Base-by-base conservation (phyloP, 2,888 invertebrate species). In the Synergus laeviventris region DNA sequence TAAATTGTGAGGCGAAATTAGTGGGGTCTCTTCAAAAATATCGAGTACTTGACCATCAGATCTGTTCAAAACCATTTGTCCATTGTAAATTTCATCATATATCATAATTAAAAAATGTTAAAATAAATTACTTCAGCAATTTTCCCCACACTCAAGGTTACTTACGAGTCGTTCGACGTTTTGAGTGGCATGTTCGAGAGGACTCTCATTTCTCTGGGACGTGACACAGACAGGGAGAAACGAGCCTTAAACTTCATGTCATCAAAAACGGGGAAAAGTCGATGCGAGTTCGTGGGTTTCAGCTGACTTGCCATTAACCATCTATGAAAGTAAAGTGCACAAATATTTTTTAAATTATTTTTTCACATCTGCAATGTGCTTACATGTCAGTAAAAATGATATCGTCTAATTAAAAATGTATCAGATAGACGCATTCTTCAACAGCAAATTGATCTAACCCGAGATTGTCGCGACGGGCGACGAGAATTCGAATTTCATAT, bases 221-320 rank as follows among this genome's bases (percentile, higher is more conserved):
- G 93, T 2, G 94, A 94, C 31, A 96, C 93, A 74, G 94, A 95
- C 85, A 96, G 93, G 86, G 94, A 94, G 89, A 96, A 96, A 81
- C 92, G 93, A 16, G 96, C 95, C 91, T 96, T 96, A 87, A 95
- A 94, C 14, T 93, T 93, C 0, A 95, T 95, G 86, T 96, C 96
- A 86, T 96, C 96, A 87, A 96, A 87, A 45, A 85, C 73, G 0
- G 89, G 89, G 60, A 89, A 86, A n/a, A 88, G 82, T 7, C 81
- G 78, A 14, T 84, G 80, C 5, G 88, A 84, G 11, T 81, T 85
- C 12, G 78, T 77, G 2, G 84, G 85, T 59, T 85, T 87, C 38
- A 86, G 62, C 49, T 76, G 84, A 56, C 84, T 85, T 4, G 82
- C 84, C 80, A 87, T 78, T 21, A 86, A 49, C 85, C 84, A 83